phyloP scores from a whole-genome alignment of 2,797 vertebrate genomes.

The Micropoecilia bifurca region DNA sequence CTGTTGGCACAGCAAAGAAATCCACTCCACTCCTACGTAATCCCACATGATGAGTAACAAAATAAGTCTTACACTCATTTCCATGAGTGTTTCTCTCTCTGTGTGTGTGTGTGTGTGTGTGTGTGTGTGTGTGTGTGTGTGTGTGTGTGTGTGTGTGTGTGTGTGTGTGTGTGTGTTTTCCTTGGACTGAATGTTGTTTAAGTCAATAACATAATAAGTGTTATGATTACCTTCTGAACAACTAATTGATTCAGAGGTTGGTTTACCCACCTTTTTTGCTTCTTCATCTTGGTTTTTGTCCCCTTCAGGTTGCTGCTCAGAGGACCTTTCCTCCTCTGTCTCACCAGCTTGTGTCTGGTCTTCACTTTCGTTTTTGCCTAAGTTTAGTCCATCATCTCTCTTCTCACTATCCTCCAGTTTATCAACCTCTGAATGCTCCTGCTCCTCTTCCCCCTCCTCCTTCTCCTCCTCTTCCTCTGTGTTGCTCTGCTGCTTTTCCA shows the following conservation, averaged over 20 bases:
- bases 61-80: constrained; percentile 46
- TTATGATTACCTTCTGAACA: constrained; percentile 2
- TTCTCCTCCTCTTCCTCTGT: constrained; percentile 4
- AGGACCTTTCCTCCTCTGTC: constrained; percentile 31
- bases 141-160: neutral
- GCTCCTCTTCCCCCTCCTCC: neutral
- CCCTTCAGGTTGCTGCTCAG: constrained; percentile 46
- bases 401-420: constrained; percentile 24
- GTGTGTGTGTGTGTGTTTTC: constrained; percentile 15
- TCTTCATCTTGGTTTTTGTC: constrained; percentile 59
- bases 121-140: neutral
- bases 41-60: constrained; percentile 42
- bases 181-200: neutral
- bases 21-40: constrained; percentile 44
- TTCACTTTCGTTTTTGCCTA: constrained; percentile 7
- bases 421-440: constrained; percentile 2
- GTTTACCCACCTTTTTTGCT: constrained; percentile 69
- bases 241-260: neutral
- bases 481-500: neutral
- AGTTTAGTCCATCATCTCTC: constrained; percentile 39
- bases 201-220: constrained; percentile 1
- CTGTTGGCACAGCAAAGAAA: constrained; percentile 55
- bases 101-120: neutral
- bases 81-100: constrained; percentile 22
- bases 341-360: constrained; percentile 13